Evolutionary conservation across 2,888 invertebrate species (phyloP).

Genomic region (Didymodactylos carnosus): DNA sequence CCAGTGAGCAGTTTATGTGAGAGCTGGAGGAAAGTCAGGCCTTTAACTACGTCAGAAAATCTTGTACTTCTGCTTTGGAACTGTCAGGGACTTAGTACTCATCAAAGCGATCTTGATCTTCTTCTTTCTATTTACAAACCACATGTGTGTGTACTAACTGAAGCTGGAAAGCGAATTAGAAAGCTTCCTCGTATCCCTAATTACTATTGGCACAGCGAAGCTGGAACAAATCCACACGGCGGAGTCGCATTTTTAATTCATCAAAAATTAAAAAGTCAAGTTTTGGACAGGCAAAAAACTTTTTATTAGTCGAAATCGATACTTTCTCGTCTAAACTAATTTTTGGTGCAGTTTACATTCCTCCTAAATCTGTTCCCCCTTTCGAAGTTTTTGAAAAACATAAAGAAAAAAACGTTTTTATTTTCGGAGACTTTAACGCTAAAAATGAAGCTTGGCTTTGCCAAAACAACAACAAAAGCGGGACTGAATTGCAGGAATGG

Average conservation of each 20-base stretch:
- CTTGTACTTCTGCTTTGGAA: background rate
- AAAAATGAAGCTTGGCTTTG: background rate
- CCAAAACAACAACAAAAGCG: background rate
- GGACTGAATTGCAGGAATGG: background rate
- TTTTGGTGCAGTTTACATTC: background rate
- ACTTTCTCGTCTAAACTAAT: background rate
- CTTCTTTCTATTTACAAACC: background rate
- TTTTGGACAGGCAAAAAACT: background rate
- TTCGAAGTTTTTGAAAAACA: background rate
- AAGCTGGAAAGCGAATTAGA: background rate
- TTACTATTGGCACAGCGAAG: background rate
- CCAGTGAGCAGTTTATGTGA: background rate
- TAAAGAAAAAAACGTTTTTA: background rate
- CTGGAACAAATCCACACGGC: background rate
- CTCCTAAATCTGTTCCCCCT: background rate
- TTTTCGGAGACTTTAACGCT: background rate
- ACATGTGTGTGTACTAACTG: background rate
- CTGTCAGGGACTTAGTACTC: background rate
- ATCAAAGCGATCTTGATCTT: background rate
- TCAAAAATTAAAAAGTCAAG: background rate
- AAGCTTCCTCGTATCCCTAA: background rate
- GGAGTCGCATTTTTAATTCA: background rate
- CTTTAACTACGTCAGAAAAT: background rate
- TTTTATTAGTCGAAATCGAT: background rate
- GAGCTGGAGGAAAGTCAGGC: background rate